Evolutionary conservation across 2,113 vertebrate species (phyloP).

Genomic region (Odocoileus virginianus): DNA sequence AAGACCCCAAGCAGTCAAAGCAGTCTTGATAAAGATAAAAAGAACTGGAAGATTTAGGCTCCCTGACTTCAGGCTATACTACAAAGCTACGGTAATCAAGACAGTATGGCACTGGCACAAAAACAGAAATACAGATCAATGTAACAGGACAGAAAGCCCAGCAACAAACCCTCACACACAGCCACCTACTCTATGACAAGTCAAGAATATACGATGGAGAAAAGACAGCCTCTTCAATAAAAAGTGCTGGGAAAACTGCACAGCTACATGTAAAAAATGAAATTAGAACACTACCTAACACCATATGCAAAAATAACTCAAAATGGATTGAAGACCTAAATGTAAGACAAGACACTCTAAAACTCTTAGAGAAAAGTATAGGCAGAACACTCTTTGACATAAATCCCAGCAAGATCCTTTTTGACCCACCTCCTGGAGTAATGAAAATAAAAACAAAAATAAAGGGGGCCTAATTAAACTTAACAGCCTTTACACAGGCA

Average conservation of each 20-base stretch:
- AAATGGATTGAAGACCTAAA: neutral
- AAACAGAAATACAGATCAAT: neutral
- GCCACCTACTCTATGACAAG: neutral
- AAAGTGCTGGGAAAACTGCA: neutral
- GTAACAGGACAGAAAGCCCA: neutral
- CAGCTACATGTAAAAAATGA: accelerated
- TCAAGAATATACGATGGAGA: neutral
- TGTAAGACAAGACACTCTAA: neutral
- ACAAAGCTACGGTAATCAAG: neutral
- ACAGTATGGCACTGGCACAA: neutral
- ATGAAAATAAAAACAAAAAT: neutral
- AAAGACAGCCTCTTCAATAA: neutral
- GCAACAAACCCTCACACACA: neutral
- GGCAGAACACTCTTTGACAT: neutral
- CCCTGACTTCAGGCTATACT: neutral
- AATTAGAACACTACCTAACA: neutral
- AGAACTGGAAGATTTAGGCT: neutral
- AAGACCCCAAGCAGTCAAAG: neutral
- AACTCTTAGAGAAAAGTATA: neutral
- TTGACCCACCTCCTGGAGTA: neutral
- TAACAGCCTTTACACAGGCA: neutral
- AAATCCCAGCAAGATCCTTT: neutral
- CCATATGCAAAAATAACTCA: accelerated
- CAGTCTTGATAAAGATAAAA: neutral
- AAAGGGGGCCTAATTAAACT: neutral